Evolutionary conservation across 1,140 invertebrate species (phyloP), one percentile per base, ranked within the genome.

Genomic region (Limonius californicus): DNA sequence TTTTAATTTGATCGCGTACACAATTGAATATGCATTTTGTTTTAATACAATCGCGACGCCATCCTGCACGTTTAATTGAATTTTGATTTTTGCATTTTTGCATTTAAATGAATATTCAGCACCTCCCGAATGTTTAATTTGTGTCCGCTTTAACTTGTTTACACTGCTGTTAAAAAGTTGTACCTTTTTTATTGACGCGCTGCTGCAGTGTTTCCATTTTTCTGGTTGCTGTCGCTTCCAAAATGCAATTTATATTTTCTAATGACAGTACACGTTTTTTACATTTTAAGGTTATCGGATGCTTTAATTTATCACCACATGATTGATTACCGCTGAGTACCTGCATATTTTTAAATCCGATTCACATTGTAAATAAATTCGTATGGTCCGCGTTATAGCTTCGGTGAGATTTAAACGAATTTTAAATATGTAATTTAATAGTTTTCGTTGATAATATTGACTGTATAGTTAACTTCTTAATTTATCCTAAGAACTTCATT

Each of bases 11-110:
- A 9, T 27, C 23, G 23, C 23, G 23, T 27, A 27, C 23, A 27
- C 23, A 27, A 27, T 27, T 27, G 23, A 27, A 27, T 27, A 27
- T 27, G 23, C 23, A 27, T 27, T 27, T 27, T 27, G 23, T 27
- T 27, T 27, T 27, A 27, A 27, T 27, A 27, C 23, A 27, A 27
- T 27, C 3, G 23, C 23, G 23, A 27, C 23, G 23, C 23, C 23
- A 19, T 50, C 15, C 45, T 19, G 16, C 15, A 19, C 20, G 45
- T 50, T 50, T 50, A 50, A 50, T 50, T 50, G 45, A 50, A 50
- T 50, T 50, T 16, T 50, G 45, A 50, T 50, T 50, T 50, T 50
- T 50, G 45, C 45, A 50, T 50, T 50, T 50, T 50, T 50, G 45
- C 45, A 50, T 50, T 50, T 8, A 50, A 18, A 50, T 50, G 45